These are phyloP conservation scores for Drosophila orena DNA, from an alignment of 1,140 invertebrate species.

Conservation along the genomic window DNA sequence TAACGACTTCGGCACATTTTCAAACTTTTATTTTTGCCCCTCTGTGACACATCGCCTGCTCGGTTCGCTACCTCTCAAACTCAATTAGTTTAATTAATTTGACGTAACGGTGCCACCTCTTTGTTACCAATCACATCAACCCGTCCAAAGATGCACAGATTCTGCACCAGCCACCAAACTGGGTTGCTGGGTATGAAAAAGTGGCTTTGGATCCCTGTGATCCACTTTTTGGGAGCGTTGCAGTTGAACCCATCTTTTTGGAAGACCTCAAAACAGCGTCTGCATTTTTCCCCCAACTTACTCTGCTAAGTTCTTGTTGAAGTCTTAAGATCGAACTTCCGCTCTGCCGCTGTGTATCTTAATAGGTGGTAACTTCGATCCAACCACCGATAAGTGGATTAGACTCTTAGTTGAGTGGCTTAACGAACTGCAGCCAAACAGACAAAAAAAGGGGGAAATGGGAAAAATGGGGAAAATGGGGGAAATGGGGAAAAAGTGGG, in stretches of 20 bases:
- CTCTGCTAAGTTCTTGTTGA: no score
- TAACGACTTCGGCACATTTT: conserved; percentile 3
- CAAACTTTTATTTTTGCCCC: conserved; percentile 11
- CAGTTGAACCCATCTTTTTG: conserved; percentile 1
- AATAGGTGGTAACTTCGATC: conserved; percentile 15
- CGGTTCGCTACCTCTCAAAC: conserved; percentile 61
- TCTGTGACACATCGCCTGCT: conserved; percentile 22
- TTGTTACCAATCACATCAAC: conserved; percentile 23
- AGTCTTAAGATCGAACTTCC: conserved; percentile 5
- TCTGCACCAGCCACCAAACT: no score
- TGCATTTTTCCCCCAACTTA: no score
- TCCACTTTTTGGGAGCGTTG: not conserved
- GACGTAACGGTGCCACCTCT: conserved; percentile 36
- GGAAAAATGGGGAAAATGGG: no score
- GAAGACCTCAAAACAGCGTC: not conserved
- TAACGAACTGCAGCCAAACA: conserved; percentile 17
- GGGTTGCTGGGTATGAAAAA: no score
- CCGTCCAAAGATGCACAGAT: no score
- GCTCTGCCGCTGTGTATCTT: not conserved
- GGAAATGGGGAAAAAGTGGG: not conserved
- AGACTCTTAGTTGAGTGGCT: conserved; percentile 55
- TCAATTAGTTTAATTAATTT: conserved; percentile 74
- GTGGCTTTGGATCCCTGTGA: not conserved
- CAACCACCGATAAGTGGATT: conserved; percentile 60
- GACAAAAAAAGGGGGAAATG: no score